A percentile compares a stretch with the other conserved stretches of the same genome.
Conservation (phyloP, 2,113 vertebrate species). For the Vanacampus margaritifer region DNA sequence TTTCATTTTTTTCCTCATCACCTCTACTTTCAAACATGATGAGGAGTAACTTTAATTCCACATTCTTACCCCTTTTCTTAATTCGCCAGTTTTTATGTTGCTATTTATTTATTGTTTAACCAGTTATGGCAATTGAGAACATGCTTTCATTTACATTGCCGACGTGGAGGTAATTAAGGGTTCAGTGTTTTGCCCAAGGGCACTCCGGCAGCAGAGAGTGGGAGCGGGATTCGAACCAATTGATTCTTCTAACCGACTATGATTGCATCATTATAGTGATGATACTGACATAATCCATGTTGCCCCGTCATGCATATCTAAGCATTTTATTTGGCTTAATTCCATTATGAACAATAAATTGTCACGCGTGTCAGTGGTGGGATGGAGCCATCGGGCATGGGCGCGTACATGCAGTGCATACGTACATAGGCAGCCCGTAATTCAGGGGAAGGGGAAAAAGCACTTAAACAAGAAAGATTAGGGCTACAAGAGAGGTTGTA, state of each 20-base stretch:
- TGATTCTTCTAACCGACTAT: too few species aligned
- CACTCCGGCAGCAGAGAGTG: too few species aligned
- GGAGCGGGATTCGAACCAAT: background rate
- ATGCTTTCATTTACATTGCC: too few species aligned
- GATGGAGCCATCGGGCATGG: background rate
- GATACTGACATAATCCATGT: too few species aligned
- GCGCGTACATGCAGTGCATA: background rate
- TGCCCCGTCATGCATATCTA: too few species aligned
- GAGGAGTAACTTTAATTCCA: too few species aligned
- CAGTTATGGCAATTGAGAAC: background rate
- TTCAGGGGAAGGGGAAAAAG: background rate
- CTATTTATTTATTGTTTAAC: background rate
- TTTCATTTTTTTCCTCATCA: background rate
- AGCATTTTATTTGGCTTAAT: background rate
- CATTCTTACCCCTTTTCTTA: background rate
- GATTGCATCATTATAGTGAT: background rate
- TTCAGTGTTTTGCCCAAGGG: background rate
- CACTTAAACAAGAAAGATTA: conserved; percentile 1
- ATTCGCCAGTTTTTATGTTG: background rate
- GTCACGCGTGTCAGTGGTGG: background rate
- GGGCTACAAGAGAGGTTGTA: conserved; percentile 5
- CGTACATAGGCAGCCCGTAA: conserved; percentile 5
- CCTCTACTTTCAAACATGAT: background rate
- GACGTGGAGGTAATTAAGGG: background rate
- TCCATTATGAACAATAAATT: background rate